Evolutionary conservation across 2,113 vertebrate genomes (phyloP), one percentile per base, ranked within the genome.

Genomic region (Varanus salvator): DNA sequence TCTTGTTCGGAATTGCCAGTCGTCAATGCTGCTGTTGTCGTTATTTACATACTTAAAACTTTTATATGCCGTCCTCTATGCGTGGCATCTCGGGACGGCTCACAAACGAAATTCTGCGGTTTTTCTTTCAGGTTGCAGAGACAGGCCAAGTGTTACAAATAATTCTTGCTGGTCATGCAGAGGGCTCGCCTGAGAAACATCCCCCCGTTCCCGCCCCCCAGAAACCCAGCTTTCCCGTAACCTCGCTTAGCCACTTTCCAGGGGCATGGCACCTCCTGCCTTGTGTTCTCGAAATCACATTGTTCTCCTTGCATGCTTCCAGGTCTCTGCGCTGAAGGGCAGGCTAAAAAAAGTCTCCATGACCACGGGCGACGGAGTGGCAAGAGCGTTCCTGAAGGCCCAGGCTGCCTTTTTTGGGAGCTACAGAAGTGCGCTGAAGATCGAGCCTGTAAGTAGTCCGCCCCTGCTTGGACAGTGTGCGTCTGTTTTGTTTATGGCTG

Each of bases 361-460:
- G 19, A 98, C 98, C 4, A 99, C 98, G 0, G 99, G 99, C 0
- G 98, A 99, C 31, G 98, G 99, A 0, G 99, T 99, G 86, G 99
- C 99, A 29, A 97, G 97, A 95, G 99, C 99, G 0, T 99, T 99
- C 96, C 97, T 99, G 48, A 99, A 98, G 96, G 98, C 98, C 89
- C 99, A 99, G 93, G 99, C 98, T 0, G 97, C 98, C 88, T 97
- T 99, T 92, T 99, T 99, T 1, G 98, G 99, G 90, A 99, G 99
- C 97, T 99, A 99, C 97, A 97, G 99, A 85, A 98, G 98, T 0
- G 99, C 99, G 50, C 96, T 99, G 93, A 98, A 98, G 95, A 98
- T 99, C 31, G 98, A 98, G 95, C 97, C 97, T 76, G 99, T 99
- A 94, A 98, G 98, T 98, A 96, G 80, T 85, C 80, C 91, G 69